Base-by-base conservation (phyloP, 2,888 invertebrate species). In the Desoria tigrina region DNA sequence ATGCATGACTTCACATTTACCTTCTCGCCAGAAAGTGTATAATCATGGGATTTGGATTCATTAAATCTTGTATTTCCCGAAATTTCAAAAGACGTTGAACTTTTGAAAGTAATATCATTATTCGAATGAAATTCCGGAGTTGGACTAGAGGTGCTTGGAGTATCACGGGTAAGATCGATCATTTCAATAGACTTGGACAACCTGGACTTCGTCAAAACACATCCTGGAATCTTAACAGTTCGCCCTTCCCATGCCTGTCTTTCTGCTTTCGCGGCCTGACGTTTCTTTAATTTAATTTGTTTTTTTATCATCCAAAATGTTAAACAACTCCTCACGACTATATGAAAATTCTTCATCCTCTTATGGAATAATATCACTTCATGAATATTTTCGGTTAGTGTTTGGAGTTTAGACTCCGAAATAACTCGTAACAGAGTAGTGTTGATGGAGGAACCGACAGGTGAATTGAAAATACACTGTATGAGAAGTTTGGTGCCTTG, bases 311-410 rank as follows among this genome's bases (percentile, higher is more conserved):
- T 42, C 68, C 66, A 66, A 58, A 59, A 53, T 9, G 14, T 37
- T 16, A 71, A 18, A 27, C 65, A 69, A 18, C 27, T 66, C 27
- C 63, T 69, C 1, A 69, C 45, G 9, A 71, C 18, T n/a, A 45
- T 66, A 37, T 67, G 62, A 2, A 67, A 23, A 63, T 69, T 57
- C 14, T 58, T 65, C 26, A 61, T 45, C 23, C 42, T 64, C 26
- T 23, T 32, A 42, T 71, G 68, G 24, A 64, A 63, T 39, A 18
- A n/a, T 16, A 71, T 49, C 9, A 71, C 32, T 32, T 14, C 23
- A 1, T 18, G 57, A 7, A 28, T 50, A 18, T 32, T 51, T 49
- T 6, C 1, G 37, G 14, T 7, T 37, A 37, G 39, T 2, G 9
- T 4, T 26, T 61, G 32, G 11, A 7, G 7, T 55, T 27, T 9